Percentiles rank a stretch among this genome's conserved stretches.
These are phyloP conservation scores for Sicus ferrugineus DNA, from an alignment of 2,888 invertebrate species.

Conservation along the genomic window DNA sequence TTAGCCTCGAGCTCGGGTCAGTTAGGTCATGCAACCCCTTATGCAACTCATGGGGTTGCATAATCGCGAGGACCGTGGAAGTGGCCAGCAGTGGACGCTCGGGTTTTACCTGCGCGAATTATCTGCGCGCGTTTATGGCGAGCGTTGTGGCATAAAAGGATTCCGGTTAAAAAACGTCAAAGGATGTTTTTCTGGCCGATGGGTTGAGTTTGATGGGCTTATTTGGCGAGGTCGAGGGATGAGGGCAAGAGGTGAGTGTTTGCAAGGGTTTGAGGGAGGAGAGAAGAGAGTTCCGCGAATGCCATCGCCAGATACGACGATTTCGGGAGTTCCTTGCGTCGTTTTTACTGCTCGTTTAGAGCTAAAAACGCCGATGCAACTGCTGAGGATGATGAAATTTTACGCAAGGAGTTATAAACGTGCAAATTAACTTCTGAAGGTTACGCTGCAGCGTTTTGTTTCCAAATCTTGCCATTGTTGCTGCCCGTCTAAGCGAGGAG, in stretches of 20 bases:
- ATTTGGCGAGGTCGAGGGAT: slow-evolving; percentile 51
- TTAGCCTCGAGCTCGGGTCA: no score
- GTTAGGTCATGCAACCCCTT: slow-evolving; percentile 48
- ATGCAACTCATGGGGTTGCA: slow-evolving; percentile 46
- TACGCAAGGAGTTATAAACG: slow-evolving; percentile 48
- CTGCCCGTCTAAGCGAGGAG: not conserved
- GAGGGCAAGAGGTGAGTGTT: slow-evolving; percentile 54
- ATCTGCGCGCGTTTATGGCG: not conserved
- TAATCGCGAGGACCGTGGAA: slow-evolving; percentile 40
- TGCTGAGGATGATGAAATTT: slow-evolving; percentile 54
- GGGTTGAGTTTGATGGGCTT: not conserved
- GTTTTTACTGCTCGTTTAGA: not conserved
- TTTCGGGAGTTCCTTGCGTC: not conserved
- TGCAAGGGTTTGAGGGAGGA: slow-evolving; percentile 36
- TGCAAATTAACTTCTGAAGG: slow-evolving; percentile 24
- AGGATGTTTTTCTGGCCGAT: not conserved
- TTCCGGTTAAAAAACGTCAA: slow-evolving; percentile 22
- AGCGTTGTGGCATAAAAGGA: not conserved
- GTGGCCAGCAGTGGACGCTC: slow-evolving; percentile 29
- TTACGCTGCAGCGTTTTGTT: slow-evolving; percentile 27
- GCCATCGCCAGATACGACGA: no score
- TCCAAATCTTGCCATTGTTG: not conserved
- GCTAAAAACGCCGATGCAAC: slow-evolving; percentile 4
- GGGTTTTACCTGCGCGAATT: slow-evolving; percentile 9
- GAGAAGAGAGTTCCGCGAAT: slow-evolving; percentile 42